These are phyloP conservation scores for Montipora efflorescens DNA, from an alignment of 64 coral and sea anemone species.

Conservation along the genomic window DNA sequence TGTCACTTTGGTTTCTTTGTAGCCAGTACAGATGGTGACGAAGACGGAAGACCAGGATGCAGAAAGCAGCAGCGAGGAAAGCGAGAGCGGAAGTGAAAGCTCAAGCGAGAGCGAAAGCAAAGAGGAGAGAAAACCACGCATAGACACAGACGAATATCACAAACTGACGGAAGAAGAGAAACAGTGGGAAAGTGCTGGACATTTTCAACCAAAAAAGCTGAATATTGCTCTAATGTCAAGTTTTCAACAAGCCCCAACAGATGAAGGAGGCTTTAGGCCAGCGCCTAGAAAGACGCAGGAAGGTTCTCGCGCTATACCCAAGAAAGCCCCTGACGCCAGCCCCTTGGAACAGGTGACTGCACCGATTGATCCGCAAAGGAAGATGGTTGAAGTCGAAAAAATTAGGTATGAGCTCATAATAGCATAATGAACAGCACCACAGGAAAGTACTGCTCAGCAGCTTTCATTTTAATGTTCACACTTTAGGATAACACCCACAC, in stretches of 20 bases:
- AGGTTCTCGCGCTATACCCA: background rate
- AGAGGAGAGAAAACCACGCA: constrained; percentile 34
- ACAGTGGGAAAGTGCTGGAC: constrained; percentile 15
- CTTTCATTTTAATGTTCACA: background rate
- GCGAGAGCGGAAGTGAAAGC: background rate
- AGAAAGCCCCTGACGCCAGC: background rate
- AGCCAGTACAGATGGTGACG: background rate
- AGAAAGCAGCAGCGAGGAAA: constrained; percentile 23
- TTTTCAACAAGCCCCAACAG: constrained; percentile 6
- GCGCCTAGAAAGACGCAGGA: constrained; percentile 11
- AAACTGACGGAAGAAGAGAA: constrained; percentile 31
- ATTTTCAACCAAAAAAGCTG: constrained; percentile 53
- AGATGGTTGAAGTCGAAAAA: constrained; percentile 5
- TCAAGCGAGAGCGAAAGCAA: constrained; percentile 1
- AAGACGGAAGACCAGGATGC: background rate
- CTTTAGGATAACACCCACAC: background rate
- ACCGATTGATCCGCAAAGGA: background rate
- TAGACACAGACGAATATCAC: constrained; percentile 14
- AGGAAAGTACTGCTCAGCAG: background rate
- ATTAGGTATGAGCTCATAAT: too few relatives aligned
- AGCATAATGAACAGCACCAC: background rate
- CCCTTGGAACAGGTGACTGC: background rate
- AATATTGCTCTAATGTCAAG: constrained; percentile 4
- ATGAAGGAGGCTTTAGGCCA: background rate
- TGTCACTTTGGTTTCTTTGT: background rate